Base-by-base conservation (phyloP, 2,113 vertebrate genomes). In the Hippocampus comes region DNA sequence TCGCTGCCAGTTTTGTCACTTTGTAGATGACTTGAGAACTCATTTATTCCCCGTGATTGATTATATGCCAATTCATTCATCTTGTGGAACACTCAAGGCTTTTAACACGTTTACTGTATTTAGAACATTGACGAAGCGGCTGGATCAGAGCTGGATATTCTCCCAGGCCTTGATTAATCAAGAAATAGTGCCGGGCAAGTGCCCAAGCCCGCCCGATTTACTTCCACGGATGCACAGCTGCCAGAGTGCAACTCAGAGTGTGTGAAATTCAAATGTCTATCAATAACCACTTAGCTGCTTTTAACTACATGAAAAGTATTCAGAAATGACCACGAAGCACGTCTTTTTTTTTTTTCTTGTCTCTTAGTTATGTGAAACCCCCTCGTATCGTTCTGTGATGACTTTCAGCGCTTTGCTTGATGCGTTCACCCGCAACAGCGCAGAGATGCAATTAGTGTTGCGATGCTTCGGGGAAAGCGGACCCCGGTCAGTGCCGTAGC, bases 401-500 rank as follows among this genome's bases (percentile, higher is more conserved):
- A 76, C 75, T 82, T 69, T 60, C 64, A 60, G 59, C 23, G 75
- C 60, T 65, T 72, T 38, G 34, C 34, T 38, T 68, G 69, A n/a
- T 46, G 6, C 70, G 27, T 74, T 71, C 70, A 73, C 27, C 30
- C 76, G 63, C 74, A 68, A 43, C 65, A 42, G 73, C 75, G 77
- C 67, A 42, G 68, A 76, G 76, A 79, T 71, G 73, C 75, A 67
- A 75, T 72, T 46, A 68, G 77, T 77, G 70, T 64, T 63, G 82
- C 79, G 86, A 85, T 68, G 87, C 83, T 78, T 78, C 68, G 20
- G 74, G 83, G 86, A 90, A 90, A 89, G 82, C 72, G 76, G 89
- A 90, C 83, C 71, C 82, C 55, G 84, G 88, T 86, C 90, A 77
- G 80, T 61, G 72, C 76, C 74, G 78, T 56, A 77, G 80, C 66